These are phyloP conservation scores for Elmis aenea DNA, from an alignment of 2,888 invertebrate genomes.

Conservation along the genomic window DNA sequence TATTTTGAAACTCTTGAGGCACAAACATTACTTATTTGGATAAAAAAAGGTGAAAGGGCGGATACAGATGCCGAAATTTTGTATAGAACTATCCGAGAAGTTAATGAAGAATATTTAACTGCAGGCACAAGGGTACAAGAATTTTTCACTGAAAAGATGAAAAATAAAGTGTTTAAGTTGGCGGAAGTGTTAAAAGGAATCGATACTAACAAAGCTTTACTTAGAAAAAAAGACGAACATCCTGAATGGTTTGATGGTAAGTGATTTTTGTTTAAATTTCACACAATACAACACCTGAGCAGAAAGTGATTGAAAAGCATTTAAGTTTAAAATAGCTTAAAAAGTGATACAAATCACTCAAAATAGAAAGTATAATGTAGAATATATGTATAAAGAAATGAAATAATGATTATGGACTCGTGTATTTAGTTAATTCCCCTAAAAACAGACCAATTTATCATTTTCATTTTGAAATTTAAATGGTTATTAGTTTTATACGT, in stretches of 20 bases:
- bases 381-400: no score
- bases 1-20: constrained; percentile 69
- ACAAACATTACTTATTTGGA: constrained; percentile 67
- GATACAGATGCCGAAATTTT: constrained; percentile 62
- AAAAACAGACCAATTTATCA: no score
- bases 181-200: constrained; percentile 44
- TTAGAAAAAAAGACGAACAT: constrained; percentile 62
- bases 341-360: no score
- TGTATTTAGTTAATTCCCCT: no score
- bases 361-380: no score
- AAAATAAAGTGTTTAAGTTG: constrained; percentile 51
- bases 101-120: constrained; percentile 63
- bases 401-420: no score
- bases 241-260: constrained; percentile 76
- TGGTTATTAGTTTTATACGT: no score
- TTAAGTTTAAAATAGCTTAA: background rate
- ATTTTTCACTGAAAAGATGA: constrained; percentile 67
- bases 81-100: constrained; percentile 63
- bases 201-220: constrained; percentile 54
- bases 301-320: background rate
- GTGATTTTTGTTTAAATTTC: constrained; percentile 14
- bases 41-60: constrained; percentile 41
- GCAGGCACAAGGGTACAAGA: constrained; percentile 67
- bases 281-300: background rate
- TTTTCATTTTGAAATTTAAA: no score